A percentile compares a stretch with the other conserved stretches of the same genome.
Conservation (phyloP, 2,888 invertebrate species). For the Synanthedon tipuliformis region DNA sequence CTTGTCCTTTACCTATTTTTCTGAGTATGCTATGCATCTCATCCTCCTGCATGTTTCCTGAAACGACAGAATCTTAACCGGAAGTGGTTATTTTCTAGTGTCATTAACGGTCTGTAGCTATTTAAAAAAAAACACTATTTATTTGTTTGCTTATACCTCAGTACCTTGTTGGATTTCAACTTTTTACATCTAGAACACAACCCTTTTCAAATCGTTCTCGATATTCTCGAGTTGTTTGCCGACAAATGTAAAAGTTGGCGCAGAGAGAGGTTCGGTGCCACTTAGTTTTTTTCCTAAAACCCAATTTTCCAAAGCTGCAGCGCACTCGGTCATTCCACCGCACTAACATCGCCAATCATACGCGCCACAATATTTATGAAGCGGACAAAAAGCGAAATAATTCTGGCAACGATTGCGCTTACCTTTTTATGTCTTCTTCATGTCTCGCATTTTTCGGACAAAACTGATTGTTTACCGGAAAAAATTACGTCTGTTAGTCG, state of each 20-base stretch:
- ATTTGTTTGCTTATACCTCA: no score
- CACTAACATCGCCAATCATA: slow-evolving; percentile 42
- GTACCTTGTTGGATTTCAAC: no score
- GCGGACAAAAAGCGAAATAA: slow-evolving; percentile 33
- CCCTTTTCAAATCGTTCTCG: no score
- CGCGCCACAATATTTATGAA: slow-evolving; percentile 46
- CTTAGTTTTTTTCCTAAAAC: slow-evolving; percentile 20
- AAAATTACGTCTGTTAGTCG: slow-evolving; percentile 69
- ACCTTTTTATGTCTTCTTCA: slow-evolving; percentile 61
- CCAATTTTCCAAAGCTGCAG: slow-evolving; percentile 12
- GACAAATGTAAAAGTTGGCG: slow-evolving; percentile 2
- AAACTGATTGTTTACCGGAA: slow-evolving; percentile 70
- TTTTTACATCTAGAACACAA: no score
- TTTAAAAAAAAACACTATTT: no score
- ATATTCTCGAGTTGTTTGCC: no score
- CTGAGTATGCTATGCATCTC: no score
- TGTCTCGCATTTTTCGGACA: slow-evolving; percentile 66
- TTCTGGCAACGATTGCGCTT: slow-evolving; percentile 33
- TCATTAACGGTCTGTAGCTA: no score
- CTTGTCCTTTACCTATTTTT: no score
- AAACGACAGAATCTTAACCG: no score
- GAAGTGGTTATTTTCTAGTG: no score
- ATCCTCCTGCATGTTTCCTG: no score
- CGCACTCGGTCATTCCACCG: slow-evolving; percentile 12
- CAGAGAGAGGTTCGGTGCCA: slow-evolving; percentile 17